Percentiles rank a stretch among this genome's conserved stretches.
Evolutionary conservation across 1,140 invertebrate genomes (phyloP).

Genomic region (Drosophila trapezifrons): DNA sequence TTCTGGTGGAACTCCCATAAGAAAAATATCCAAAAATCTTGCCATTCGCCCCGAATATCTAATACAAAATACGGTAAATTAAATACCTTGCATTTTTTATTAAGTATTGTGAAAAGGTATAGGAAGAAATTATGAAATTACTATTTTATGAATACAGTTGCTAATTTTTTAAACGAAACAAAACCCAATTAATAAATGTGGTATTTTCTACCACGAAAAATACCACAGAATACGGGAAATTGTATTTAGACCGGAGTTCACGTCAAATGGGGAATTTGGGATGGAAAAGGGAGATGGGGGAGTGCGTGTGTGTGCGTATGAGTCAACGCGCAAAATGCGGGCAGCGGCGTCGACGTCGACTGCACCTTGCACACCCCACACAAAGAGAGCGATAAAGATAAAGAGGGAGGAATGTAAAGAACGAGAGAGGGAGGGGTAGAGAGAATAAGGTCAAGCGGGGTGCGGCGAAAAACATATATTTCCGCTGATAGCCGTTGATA

Average conservation of each 20-base stretch:
- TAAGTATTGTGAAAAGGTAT: too few species aligned
- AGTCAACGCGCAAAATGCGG: constrained; percentile 49
- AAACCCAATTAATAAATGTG: not conserved
- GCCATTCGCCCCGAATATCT: too few species aligned
- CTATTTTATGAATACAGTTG: too few species aligned
- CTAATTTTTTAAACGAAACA: too few species aligned
- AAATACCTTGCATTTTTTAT: too few species aligned
- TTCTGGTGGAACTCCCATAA: not conserved
- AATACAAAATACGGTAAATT: too few species aligned
- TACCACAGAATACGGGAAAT: constrained; percentile 2
- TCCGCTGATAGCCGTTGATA: constrained; percentile 77
- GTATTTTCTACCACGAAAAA: constrained; percentile 6
- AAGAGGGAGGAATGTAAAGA: constrained; percentile 12
- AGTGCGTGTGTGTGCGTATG: constrained; percentile 27
- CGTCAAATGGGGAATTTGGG: not conserved
- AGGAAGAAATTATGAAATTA: too few species aligned
- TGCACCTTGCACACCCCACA: constrained; percentile 44
- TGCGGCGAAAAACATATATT: constrained; percentile 71
- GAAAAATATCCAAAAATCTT: too few species aligned
- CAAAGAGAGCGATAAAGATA: constrained; percentile 23
- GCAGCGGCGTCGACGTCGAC: constrained; percentile 22
- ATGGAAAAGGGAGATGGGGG: constrained; percentile 10
- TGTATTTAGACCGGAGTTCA: not conserved
- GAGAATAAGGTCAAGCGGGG: constrained; percentile 78
- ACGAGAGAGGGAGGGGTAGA: constrained; percentile 18